Conservation (phyloP, 2,888 invertebrate species). For the Troilus luridus region DNA sequence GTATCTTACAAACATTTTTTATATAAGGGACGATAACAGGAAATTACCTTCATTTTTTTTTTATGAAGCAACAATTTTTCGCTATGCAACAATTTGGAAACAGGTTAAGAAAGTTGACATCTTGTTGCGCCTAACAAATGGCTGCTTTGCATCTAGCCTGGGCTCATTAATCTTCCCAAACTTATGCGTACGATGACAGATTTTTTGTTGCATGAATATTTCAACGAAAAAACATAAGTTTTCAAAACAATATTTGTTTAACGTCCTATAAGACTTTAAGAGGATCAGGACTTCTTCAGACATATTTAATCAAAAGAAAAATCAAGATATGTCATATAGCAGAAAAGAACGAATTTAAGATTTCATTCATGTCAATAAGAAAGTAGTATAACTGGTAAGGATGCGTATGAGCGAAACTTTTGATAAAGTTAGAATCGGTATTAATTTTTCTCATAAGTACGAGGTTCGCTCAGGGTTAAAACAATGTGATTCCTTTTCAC, state of each 20-base stretch:
- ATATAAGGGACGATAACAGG: too few species aligned
- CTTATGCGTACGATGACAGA: background rate
- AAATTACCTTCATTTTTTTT: too few species aligned
- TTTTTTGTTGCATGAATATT: background rate
- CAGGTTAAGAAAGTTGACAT: background rate
- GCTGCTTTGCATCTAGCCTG: background rate
- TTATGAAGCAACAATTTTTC: too few species aligned
- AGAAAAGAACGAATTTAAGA: background rate
- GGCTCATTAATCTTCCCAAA: background rate
- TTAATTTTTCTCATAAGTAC: too few species aligned
- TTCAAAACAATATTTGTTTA: background rate
- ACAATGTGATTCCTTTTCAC: too few species aligned
- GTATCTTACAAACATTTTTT: too few species aligned
- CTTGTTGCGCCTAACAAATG: background rate
- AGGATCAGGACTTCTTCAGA: background rate
- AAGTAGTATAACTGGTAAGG: background rate
- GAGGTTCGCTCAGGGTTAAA: too few species aligned
- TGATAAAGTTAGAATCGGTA: too few species aligned
- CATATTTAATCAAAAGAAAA: background rate
- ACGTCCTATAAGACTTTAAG: background rate
- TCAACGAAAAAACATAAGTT: background rate
- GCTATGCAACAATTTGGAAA: background rate
- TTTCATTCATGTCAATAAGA: background rate
- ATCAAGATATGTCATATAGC: background rate
- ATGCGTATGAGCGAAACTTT: too few species aligned